Conservation (phyloP, 2,888 invertebrate genomes). For the Ormyrus labotus region DNA sequence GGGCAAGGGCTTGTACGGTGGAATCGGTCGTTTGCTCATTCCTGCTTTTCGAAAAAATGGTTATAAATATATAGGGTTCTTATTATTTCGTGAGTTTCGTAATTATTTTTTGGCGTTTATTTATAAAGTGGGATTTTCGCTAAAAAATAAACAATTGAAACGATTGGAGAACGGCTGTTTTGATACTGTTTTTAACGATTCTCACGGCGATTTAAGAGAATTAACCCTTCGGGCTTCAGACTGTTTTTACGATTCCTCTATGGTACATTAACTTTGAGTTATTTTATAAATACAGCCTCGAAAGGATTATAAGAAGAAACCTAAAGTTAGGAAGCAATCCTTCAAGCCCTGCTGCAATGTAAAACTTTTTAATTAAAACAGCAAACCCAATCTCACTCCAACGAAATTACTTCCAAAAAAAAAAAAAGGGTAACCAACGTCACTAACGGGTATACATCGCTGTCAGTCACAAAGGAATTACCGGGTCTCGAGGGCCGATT, state of each 20-base stretch:
- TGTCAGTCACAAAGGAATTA: conserved; percentile 43
- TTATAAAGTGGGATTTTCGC: no score
- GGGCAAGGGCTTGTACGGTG: conserved; percentile 69
- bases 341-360: no score
- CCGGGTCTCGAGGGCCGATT: conserved; percentile 63
- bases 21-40: conserved; percentile 65
- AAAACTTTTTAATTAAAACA: background rate
- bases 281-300: no score
- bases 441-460: background rate
- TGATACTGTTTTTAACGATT: background rate
- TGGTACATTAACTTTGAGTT: conserved; percentile 1
- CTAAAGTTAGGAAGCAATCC: no score
- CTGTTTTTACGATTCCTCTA: background rate
- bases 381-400: background rate
- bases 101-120: background rate
- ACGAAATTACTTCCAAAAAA: no score
- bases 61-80: background rate
- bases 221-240: background rate
- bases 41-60: conserved; percentile 60
- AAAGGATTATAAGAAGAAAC: no score
- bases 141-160: no score
- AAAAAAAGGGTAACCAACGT: no score
- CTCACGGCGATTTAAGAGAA: background rate
- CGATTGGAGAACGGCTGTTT: no score
- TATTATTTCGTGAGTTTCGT: background rate